Conservation (phyloP, 2,113 vertebrate genomes). For the Pithys albifrons region DNA sequence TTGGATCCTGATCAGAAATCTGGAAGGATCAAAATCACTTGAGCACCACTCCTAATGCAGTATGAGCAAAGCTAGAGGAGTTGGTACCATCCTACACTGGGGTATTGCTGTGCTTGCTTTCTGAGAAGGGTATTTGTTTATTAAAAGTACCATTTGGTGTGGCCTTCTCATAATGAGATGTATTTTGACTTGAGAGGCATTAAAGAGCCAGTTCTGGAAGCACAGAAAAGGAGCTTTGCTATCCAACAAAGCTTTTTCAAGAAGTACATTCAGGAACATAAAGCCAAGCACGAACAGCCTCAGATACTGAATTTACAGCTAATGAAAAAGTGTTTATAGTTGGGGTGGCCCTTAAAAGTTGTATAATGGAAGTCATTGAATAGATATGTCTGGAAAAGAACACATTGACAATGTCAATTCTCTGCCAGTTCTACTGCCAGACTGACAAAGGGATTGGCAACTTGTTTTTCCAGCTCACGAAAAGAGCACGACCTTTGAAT, state of each 20-base stretch:
- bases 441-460: background rate
- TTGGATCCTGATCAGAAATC: background rate
- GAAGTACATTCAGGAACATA: background rate
- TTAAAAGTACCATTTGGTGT: background rate
- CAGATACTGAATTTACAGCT: background rate
- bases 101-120: background rate
- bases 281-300: background rate
- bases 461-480: slow-evolving; percentile 2
- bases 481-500: background rate
- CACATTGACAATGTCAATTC: background rate
- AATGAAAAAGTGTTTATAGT: background rate
- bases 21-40: background rate
- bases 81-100: background rate
- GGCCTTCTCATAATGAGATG: background rate
- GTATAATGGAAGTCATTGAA: background rate
- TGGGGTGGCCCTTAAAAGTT: background rate
- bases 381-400: slow-evolving; percentile 1
- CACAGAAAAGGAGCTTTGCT: background rate
- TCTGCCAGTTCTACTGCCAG: background rate
- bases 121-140: background rate
- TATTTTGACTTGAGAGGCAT: background rate
- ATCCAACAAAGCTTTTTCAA: background rate
- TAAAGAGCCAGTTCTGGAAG: background rate
- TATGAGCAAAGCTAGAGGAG: background rate
- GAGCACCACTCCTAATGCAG: background rate